Percentiles rank a stretch among this genome's conserved stretches.
Evolutionary conservation across 2,113 vertebrate genomes (phyloP).

Genomic region (Acrocephalus kingi): DNA sequence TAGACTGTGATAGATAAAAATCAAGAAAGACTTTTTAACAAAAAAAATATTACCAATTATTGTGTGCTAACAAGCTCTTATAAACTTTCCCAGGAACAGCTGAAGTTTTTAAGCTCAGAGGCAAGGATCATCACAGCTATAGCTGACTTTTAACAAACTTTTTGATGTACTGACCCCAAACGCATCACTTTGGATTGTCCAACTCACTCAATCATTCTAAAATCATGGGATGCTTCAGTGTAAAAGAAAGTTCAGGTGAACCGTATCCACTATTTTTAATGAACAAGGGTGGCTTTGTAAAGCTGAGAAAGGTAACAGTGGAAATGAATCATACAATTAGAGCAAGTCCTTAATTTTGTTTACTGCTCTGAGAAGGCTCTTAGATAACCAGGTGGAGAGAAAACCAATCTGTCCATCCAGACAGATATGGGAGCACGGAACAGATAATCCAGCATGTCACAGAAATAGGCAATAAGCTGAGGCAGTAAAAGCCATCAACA

Average conservation of each 20-base stretch:
- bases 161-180: not conserved
- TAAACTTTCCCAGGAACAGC: not conserved
- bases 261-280: not conserved
- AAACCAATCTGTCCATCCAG: constrained; percentile 39
- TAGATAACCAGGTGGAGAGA: not conserved
- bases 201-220: not conserved
- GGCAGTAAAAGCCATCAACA: constrained; percentile 72
- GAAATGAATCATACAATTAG: not conserved
- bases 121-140: not conserved
- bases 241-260: not conserved
- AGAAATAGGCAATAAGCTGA: constrained; percentile 67
- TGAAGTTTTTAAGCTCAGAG: not conserved
- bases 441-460: constrained; percentile 64
- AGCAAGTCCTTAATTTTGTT: not conserved
- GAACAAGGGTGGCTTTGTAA: not conserved
- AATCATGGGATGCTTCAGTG: not conserved
- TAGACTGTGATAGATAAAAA: constrained; percentile 10
- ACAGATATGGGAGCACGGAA: constrained; percentile 49
- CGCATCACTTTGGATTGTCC: not conserved
- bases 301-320: not conserved
- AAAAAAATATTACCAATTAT: not conserved
- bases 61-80: constrained; percentile 15
- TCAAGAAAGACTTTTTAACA: not conserved
- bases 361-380: not conserved
- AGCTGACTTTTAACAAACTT: not conserved